Base-by-base conservation (phyloP, 1,140 invertebrate genomes). In the Kradibia gibbosae region DNA sequence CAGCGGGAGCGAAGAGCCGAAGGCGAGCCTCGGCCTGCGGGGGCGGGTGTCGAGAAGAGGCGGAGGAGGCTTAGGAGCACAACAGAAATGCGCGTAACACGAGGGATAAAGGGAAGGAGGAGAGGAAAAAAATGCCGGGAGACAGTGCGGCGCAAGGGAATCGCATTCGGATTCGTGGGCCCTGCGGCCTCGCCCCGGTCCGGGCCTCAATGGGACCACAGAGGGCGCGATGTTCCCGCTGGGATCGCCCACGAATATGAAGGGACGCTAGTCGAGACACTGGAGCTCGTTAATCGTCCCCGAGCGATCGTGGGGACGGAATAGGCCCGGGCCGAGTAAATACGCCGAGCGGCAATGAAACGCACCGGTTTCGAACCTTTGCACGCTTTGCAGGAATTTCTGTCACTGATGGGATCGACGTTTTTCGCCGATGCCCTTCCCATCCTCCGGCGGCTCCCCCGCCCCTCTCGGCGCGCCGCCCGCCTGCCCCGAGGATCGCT, bases 101-200 rank as follows among this genome's bases (percentile, higher is more conserved):
- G n/a, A 39, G 62, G 34, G 62, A 39, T n/a, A 39, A 65, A 57
- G 42, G 57, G 60, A 77, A 62, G n/a, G 45, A 60, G 73, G 11
- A 42, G 34, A 39, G 36, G 34, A 75, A 57, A 75, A 55, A 62
- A 34, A 60, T 45, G 25, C 28, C 39, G 57, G 22, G 42, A 62
- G 57, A 28, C 57, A 65, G 87, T 87, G 88, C 85, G 86, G 86
- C 86, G 85, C 84, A 78, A 83, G 62, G 87, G 87, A 89, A 90
- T 90, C 87, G 87, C 87, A 86, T 88, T 83, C n/a, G 80, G 62
- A n/a, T 88, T 86, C 85, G 86, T 85, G 81, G 67, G 71, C 82
- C 86, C 83, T 22, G 39, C 50, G 15, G 45, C 31, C 71, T 50
- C 20, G 22, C 45, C 28, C 45, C 79, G 82, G 79, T 73, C 80